These are phyloP conservation scores for Hyperoplus lanceolatus DNA, from an alignment of 2,797 vertebrate species.

Conservation along the genomic window DNA sequence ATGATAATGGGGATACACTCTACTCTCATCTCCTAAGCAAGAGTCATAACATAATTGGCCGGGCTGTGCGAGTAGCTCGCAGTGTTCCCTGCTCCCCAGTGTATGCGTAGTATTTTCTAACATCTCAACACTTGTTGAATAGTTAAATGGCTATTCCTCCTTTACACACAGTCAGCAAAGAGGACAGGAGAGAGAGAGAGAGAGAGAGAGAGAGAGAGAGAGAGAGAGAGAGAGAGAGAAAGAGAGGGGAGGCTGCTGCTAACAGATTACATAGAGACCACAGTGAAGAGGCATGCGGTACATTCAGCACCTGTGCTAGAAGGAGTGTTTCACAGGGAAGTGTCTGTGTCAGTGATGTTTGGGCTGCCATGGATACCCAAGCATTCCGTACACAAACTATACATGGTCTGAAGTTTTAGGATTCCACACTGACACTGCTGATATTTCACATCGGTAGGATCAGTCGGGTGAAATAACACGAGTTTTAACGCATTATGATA, in stretches of 20 bases:
- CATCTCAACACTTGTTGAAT: slow-evolving; percentile 58
- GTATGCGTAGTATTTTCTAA: slow-evolving; percentile 39
- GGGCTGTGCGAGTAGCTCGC: slow-evolving; percentile 41
- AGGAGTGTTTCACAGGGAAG: slow-evolving; percentile 42
- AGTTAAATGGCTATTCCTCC: slow-evolving; percentile 42
- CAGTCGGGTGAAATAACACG: slow-evolving; percentile 39
- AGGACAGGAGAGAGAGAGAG: slow-evolving; percentile 18
- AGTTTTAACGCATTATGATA: slow-evolving; percentile 50
- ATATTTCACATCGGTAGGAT: slow-evolving; percentile 36
- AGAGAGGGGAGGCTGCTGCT: slow-evolving; percentile 7
- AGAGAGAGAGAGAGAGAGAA: not conserved
- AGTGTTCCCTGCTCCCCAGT: slow-evolving; percentile 33
- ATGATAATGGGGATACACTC: slow-evolving; percentile 40
- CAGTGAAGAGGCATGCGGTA: slow-evolving; percentile 30
- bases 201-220: no score
- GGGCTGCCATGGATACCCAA: slow-evolving; percentile 60
- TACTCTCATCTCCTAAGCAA: slow-evolving; percentile 42
- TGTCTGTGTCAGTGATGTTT: slow-evolving; percentile 45
- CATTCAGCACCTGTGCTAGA: slow-evolving; percentile 53
- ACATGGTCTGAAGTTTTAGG: slow-evolving; percentile 40
- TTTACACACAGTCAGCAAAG: slow-evolving; percentile 47
- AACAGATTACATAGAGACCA: slow-evolving; percentile 41
- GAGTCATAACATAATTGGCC: slow-evolving; percentile 50
- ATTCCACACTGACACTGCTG: slow-evolving; percentile 31
- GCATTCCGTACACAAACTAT: slow-evolving; percentile 31